These are phyloP conservation scores for Gambusia holbrooki DNA, from an alignment of 2,113 vertebrate genomes.

Conservation along the genomic window DNA sequence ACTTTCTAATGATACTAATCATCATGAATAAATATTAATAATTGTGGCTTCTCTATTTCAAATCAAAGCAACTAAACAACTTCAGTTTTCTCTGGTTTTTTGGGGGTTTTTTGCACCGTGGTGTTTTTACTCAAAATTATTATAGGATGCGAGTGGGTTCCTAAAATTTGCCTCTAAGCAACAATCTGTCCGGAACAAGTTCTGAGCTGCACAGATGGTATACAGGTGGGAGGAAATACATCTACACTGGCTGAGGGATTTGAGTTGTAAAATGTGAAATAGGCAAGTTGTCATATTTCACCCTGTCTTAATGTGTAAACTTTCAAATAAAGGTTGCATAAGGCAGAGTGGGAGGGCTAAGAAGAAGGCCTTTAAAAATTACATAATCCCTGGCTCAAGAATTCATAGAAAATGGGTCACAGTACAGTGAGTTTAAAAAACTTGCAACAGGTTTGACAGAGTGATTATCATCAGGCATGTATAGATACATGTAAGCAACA, in stretches of 20 bases:
- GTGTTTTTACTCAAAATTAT: neutral
- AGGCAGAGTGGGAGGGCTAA: conserved; percentile 46
- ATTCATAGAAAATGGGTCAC: conserved; percentile 29
- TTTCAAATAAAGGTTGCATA: conserved; percentile 75
- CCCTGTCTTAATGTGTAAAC: conserved; percentile 58
- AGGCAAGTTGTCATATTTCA: conserved; percentile 22
- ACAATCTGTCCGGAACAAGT: conserved; percentile 3
- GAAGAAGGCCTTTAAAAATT: conserved; percentile 54
- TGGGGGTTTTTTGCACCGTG: neutral
- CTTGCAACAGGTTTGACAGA: conserved; percentile 62
- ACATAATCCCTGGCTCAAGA: conserved; percentile 52
- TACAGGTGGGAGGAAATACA: conserved; percentile 24
- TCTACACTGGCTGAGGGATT: neutral
- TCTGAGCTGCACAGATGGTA: conserved; percentile 20
- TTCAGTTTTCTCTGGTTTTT: neutral
- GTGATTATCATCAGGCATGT: neutral
- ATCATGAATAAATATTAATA: neutral
- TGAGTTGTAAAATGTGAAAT: conserved; percentile 24
- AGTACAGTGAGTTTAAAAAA: conserved; percentile 22
- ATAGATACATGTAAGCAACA: neutral
- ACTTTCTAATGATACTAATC: too few relatives aligned
- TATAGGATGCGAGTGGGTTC: neutral
- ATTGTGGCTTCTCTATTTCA: neutral
- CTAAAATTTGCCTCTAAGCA: neutral
- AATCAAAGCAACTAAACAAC: neutral